Evolutionary conservation across 2,888 invertebrate species (phyloP).

Genomic region (Cloeon dipterum): DNA sequence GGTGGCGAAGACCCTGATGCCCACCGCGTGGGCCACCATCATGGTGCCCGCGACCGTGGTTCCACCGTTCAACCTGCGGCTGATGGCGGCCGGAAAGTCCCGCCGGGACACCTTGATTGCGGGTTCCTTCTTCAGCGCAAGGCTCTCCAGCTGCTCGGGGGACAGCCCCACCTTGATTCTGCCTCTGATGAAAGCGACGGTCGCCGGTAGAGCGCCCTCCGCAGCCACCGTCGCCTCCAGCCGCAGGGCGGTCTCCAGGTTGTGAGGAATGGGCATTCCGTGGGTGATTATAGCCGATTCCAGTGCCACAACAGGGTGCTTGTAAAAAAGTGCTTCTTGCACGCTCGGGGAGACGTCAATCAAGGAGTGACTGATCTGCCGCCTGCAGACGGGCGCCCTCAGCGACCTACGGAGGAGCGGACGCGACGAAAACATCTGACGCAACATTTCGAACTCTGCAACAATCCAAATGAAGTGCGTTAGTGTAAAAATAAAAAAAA

Average conservation of each 20-base stretch:
- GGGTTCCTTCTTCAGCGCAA: slow-evolving; percentile 28
- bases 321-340: no score
- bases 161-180: slow-evolving; percentile 57
- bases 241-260: slow-evolving; percentile 59
- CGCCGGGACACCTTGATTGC: slow-evolving; percentile 68
- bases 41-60: slow-evolving; percentile 94
- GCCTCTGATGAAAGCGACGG: slow-evolving; percentile 72
- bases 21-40: slow-evolving; percentile 54
- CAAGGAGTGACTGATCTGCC: no score
- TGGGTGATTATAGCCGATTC: slow-evolving; percentile 97
- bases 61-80: slow-evolving; percentile 46
- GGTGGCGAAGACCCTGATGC: slow-evolving; percentile 82
- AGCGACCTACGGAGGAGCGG: no score
- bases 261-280: slow-evolving; percentile 89
- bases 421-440: no score
- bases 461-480: no score
- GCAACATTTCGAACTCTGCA: no score
- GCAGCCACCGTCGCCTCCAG: slow-evolving; percentile 49
- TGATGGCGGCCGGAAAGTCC: slow-evolving; percentile 52
- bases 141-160: slow-evolving; percentile 31
- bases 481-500: no score
- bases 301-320: slow-evolving; percentile 66
- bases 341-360: no score
- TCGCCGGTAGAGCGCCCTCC: slow-evolving; percentile 74
- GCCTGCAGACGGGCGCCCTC: no score